These are phyloP conservation scores for Latheticus oryzae DNA, from an alignment of 2,888 invertebrate species.

Conservation along the genomic window DNA sequence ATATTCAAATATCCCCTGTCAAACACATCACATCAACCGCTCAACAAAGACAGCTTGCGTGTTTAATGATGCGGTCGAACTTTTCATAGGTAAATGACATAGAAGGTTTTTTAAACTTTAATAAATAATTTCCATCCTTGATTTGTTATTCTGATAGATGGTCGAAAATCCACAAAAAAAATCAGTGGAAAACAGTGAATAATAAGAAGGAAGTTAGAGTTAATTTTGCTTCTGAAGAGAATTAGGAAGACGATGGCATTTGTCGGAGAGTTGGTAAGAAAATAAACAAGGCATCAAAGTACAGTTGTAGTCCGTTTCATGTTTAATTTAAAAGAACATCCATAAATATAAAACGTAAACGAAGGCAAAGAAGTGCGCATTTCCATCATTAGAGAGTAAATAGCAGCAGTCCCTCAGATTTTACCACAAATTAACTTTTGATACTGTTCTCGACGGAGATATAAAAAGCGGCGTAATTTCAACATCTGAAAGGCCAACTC, in stretches of 20 bases:
- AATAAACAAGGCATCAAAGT: conserved; percentile 43
- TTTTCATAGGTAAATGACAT: conserved; percentile 45
- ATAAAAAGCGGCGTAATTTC: conserved; percentile 66
- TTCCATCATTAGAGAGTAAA: conserved; percentile 64
- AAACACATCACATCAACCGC: conserved; percentile 36
- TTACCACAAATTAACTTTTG: conserved; percentile 67
- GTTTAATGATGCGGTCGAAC: conserved; percentile 42
- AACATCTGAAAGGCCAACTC: conserved; percentile 52
- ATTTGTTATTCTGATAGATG: not conserved
- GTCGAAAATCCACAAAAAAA: not conserved
- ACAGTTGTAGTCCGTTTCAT: conserved; percentile 44
- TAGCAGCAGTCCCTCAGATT: conserved; percentile 63
- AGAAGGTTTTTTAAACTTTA: conserved; percentile 29
- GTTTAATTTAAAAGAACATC: conserved; percentile 57
- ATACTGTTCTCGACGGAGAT: conserved; percentile 65
- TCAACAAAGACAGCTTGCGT: conserved; percentile 41
- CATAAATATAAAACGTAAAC: conserved; percentile 59
- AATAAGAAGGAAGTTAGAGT: conserved; percentile 16
- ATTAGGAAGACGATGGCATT: conserved; percentile 34
- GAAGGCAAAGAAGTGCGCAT: conserved; percentile 57
- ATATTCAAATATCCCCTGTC: conserved; percentile 39
- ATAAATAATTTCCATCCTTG: conserved; percentile 29
- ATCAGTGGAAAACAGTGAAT: conserved; percentile 1
- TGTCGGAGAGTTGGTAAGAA: conserved; percentile 33
- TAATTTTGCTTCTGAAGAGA: conserved; percentile 16